Evolutionary conservation across 2,797 vertebrate genomes (phyloP), one percentile per base, ranked within the genome.

Genomic region (Lagodon rhomboides): DNA sequence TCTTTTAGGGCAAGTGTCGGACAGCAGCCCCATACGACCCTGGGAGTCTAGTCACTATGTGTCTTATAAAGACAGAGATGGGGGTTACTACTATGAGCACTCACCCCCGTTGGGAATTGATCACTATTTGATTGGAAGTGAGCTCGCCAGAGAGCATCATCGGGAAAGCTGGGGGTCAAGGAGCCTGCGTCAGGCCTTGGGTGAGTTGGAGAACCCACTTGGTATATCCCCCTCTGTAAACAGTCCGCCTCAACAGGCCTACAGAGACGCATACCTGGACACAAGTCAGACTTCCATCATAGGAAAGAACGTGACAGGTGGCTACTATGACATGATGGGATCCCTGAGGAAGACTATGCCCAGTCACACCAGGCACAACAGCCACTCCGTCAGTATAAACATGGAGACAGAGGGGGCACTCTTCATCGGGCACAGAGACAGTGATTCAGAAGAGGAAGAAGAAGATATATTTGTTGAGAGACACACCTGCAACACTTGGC

Each of bases 291-390:
- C 83, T 0, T 91, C 91, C 7, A 82, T 94, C 16, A 87, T 87
- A 0, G 86, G 88, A 12, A 92, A 84, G 83, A 93, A 91, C 1
- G 74, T 90, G 12, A 93, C 91, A 0, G 95, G 94, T 6, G 95
- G 95, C 53, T 96, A 96, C 75, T 96, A 96, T 27, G 95, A 96
- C 89, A 96, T 96, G 95, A 96, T 96, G 95, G 95, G 95, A 13
- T 95, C 95, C 18, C 86, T 96, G 58, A 93, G 96, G 80, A 95
- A 95, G 86, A 96, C 94, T 0, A 96, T 96, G 95, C 95, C 96
- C 22, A 91, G 91, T 68, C 92, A 94, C 85, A 85, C 77, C 11
- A 68, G 91, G 65, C 89, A 88, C 47, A 60, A 64, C 51, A 91
- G 80, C 62, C 95, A 96, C 81, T 95, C 95, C 0, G 91, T 97